A percentile compares a stretch with the other conserved stretches of the same genome.
Evolutionary conservation across 2,113 vertebrate species (phyloP).

Genomic region (Octodon degus): DNA sequence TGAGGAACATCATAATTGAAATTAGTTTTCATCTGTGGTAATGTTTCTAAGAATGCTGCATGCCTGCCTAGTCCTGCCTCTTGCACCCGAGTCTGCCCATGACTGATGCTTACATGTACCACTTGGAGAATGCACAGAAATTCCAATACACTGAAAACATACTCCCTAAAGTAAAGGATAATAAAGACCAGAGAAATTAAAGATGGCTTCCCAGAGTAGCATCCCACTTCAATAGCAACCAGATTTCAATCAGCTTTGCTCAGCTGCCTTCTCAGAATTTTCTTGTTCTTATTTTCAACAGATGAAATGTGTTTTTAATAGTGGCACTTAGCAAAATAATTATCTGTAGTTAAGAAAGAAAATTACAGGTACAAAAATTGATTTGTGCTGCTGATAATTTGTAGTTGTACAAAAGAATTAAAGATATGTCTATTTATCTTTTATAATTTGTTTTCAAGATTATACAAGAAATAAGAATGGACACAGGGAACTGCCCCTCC

Average conservation of each 20-base stretch:
- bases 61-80: not conserved
- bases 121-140: not conserved
- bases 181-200: not conserved
- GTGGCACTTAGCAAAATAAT: too few relatives aligned
- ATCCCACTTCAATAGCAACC: not conserved
- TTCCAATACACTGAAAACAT: not conserved
- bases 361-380: not conserved
- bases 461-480: not conserved
- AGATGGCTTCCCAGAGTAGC: not conserved
- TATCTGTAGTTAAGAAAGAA: not conserved
- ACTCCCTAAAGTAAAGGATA: not conserved
- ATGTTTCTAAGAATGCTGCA: not conserved
- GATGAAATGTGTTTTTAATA: not conserved
- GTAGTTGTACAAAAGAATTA: not conserved
- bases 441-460: too few relatives aligned
- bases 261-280: not conserved
- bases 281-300: not conserved
- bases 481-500: not conserved
- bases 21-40: not conserved
- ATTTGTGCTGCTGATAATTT: not conserved
- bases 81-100: rapidly evolving
- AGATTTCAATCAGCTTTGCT: not conserved
- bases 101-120: not conserved
- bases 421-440: not conserved
- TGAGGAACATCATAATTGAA: not conserved